Base-by-base conservation (phyloP, 2,888 invertebrate species). In the Erebia aethiops region DNA sequence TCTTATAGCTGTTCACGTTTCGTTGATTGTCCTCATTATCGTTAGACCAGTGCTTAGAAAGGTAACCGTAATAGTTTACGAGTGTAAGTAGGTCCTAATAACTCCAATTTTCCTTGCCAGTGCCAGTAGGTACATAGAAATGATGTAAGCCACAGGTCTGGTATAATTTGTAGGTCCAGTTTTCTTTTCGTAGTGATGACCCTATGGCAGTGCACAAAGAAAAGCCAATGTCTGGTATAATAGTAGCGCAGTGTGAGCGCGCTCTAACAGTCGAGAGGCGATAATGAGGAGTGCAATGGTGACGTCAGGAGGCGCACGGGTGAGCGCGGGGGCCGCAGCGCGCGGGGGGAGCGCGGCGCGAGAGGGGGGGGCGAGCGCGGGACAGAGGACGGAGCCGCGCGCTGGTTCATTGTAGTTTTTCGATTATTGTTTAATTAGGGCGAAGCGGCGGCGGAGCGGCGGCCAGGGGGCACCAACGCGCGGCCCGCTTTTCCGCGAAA, bases 341-440 rank as follows among this genome's bases (percentile, higher is more conserved):
- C 71, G 75, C 75, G 70, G 66, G 73, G 72, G 70, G 11, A 5
- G 56, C 21, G 21, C 21, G 75, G 73, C 77, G 69, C 72, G 79
- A 75, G 77, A 79, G 70, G 81, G 83, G 82, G 70, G 73, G 79
- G 78, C 79, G 81, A 77, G 87, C 79, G 86, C 86, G 85, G 81
- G 84, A 83, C 83, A 85, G 88, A 87, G 87, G 88, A 88, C 88
- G 89, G 86, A 88, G 90, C 90, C 87, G 89, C 87, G 91, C 91
- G 91, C 91, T 88, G 91, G 92, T 90, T 92, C 91, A 92, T 92
- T 92, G 92, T 92, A 92, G 91, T 92, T 92, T 92, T 92, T 92
- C 92, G 92, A 93, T 93, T 93, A 92, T 92, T 93, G 92, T 93
- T 92, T 93, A 92, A 93, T 92, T 93, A 93, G 92, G 92, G 92